These are phyloP conservation scores for Merluccius polli DNA, from an alignment of 2,797 vertebrate genomes.

Conservation along the genomic window DNA sequence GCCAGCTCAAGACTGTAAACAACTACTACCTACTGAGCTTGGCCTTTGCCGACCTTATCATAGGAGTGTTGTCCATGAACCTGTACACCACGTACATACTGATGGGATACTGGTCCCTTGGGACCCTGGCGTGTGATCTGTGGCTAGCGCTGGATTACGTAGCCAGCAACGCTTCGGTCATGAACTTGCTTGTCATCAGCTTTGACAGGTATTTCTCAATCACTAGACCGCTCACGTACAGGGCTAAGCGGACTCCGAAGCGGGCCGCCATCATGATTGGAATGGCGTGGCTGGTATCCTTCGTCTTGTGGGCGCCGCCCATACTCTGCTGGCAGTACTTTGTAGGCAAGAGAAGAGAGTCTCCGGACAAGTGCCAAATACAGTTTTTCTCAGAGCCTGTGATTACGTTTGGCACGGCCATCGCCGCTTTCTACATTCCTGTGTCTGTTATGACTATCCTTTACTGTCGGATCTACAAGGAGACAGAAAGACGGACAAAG, in stretches of 20 bases:
- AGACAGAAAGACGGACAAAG: conserved; percentile 94
- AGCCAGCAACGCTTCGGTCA: conserved; percentile 96
- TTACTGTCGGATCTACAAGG: conserved; percentile 96
- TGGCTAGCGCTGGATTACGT: conserved; percentile 98
- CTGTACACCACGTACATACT: conserved; percentile 95
- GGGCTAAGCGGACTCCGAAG: conserved; percentile 91
- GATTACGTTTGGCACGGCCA: conserved; percentile 95
- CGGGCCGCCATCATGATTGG: conserved; percentile 96
- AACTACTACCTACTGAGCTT: conserved; percentile 97
- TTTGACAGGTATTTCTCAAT: conserved; percentile 99
- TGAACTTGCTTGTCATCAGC: conserved; percentile 97
- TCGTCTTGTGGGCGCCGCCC: conserved; percentile 93
- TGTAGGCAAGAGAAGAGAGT: conserved; percentile 85
- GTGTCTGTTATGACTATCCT: conserved; percentile 97
- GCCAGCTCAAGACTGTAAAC: conserved; percentile 96
- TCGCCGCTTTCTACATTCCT: conserved; percentile 96
- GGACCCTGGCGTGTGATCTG: conserved; percentile 92
- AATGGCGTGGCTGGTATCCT: conserved; percentile 93
- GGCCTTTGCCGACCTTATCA: conserved; percentile 96
- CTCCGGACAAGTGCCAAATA: conserved; percentile 85
- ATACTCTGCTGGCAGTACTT: conserved; percentile 98
- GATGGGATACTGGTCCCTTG: conserved; percentile 93
- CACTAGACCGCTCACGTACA: conserved; percentile 93
- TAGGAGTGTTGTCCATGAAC: conserved; percentile 96
- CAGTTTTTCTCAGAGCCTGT: conserved; percentile 96